Evolutionary conservation across 1,140 invertebrate species (phyloP).

Genomic region (Trinorchestia longiramus): DNA sequence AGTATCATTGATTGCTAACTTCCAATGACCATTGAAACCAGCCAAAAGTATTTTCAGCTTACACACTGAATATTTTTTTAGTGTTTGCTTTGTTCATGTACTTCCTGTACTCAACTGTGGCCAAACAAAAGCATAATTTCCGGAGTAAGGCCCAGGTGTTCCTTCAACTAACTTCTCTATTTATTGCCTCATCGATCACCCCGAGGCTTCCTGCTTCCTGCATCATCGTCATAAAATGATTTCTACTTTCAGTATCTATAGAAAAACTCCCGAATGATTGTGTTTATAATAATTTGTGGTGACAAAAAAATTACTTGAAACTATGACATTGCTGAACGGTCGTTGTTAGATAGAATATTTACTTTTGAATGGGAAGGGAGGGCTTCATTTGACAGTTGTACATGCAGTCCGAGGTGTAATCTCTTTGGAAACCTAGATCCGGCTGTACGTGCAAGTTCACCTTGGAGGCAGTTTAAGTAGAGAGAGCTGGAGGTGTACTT

Average conservation of each 20-base stretch:
- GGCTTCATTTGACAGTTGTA: no score
- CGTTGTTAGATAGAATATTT: background rate
- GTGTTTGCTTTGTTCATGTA: background rate
- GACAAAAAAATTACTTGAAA: no score
- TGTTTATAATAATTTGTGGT: background rate
- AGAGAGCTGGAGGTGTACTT: no score
- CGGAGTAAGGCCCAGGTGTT: background rate
- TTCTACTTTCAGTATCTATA: background rate
- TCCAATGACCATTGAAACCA: background rate
- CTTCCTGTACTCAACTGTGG: background rate
- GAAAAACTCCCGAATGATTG: background rate
- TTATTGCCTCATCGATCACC: slow-evolving; percentile 27
- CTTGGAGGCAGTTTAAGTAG: no score
- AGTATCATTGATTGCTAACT: background rate
- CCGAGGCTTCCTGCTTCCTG: background rate
- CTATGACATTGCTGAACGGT: no score
- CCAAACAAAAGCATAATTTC: background rate
- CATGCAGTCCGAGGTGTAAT: no score
- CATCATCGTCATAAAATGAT: background rate
- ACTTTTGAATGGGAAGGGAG: background rate
- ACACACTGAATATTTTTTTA: background rate
- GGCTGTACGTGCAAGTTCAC: no score
- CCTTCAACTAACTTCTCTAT: background rate
- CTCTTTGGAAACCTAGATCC: no score
- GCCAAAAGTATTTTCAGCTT: background rate